A percentile compares a stretch with the other conserved stretches of the same genome.
Evolutionary conservation across 2,888 invertebrate species (phyloP).

Genomic region (Eupithecia inturbata): DNA sequence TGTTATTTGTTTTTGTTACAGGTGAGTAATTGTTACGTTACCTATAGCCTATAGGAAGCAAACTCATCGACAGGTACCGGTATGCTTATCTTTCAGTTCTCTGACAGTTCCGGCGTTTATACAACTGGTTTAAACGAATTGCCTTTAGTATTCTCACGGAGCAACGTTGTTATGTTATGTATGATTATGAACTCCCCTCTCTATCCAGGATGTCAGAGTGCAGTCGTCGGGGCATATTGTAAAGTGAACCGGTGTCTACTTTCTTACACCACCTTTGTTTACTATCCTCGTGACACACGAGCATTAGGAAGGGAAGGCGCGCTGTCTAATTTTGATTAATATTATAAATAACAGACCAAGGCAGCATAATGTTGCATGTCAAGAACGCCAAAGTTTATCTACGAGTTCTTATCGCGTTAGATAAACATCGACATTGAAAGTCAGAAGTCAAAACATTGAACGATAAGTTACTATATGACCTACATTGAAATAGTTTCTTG

Average conservation of each 20-base stretch:
- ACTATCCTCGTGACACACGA: conserved; percentile 13
- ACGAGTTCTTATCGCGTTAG: conserved; percentile 38
- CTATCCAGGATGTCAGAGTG: not conserved
- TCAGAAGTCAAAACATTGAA: conserved; percentile 43
- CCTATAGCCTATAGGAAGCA: conserved; percentile 45
- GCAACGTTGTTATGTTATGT: not conserved
- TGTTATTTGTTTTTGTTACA: conserved; percentile 63
- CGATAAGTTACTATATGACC: conserved; percentile 42
- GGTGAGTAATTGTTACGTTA: conserved; percentile 65
- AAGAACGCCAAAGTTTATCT: conserved; percentile 40
- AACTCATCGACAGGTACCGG: conserved; percentile 49
- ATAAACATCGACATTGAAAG: conserved; percentile 46
- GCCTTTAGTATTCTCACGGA: not conserved
- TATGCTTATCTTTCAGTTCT: conserved; percentile 47
- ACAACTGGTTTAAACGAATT: conserved; percentile 1
- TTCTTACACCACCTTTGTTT: conserved; percentile 5
- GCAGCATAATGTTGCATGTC: conserved; percentile 23
- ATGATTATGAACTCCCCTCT: not conserved
- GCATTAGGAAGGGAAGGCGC: conserved; percentile 14
- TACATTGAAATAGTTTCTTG: conserved; percentile 34
- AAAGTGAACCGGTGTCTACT: not conserved
- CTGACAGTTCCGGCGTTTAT: conserved; percentile 16
- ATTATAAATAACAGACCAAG: conserved; percentile 22
- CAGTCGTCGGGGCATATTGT: not conserved
- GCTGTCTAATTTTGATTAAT: conserved; percentile 20